Evolutionary conservation across 2,113 vertebrate species (phyloP), one percentile per base, ranked within the genome.

Genomic region (Actenoides hombroni): DNA sequence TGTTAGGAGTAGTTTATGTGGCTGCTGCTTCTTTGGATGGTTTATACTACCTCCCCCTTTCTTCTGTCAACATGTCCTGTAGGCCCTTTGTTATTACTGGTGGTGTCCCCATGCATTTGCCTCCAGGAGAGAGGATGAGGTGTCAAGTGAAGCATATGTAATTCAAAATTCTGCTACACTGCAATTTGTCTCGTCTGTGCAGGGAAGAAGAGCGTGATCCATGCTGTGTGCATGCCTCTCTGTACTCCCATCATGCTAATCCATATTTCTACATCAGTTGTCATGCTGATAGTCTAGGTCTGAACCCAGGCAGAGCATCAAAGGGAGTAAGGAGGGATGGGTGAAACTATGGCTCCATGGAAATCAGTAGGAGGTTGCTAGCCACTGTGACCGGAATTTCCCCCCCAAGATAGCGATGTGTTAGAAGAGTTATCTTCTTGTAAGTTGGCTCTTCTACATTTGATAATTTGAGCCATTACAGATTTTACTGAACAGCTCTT

Each of bases 371-470:
- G 37, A 78, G 8, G 53, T 33, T 83, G 44, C 74, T 79, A 91
- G 31, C 23, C 77, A 53, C 3, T 16, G 17, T 60, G 60, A 64
- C 61, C 73, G 68, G 24, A 73, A 89, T 86, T 91, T 79, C 2
- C 8, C 44, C 44, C 8, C 18, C 0, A 0, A 70, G 35, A 51
- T 8, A 70, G 40, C 20, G 20, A 20, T 16, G 5, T 40, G 9
- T 90, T 83, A 77, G 28, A 61, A 53, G 46, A 67, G 11, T 76
- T 78, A 17, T 5, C 9, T 48, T 87, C 39, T 60, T 78, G 1
- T 74, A 56, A 68, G 16, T 16, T 73, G 35, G 7, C 44, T 86
- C 15, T 65, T 76, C 44, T 11, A 2, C 31, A 54, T 86, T 84
- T 76, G 17, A 11, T 42, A 26, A 54, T 59, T 42, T 31, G 15